A percentile compares a stretch with the other conserved stretches of the same genome.
Conservation (phyloP, 2,113 vertebrate species). For the Dinomys branickii region DNA sequence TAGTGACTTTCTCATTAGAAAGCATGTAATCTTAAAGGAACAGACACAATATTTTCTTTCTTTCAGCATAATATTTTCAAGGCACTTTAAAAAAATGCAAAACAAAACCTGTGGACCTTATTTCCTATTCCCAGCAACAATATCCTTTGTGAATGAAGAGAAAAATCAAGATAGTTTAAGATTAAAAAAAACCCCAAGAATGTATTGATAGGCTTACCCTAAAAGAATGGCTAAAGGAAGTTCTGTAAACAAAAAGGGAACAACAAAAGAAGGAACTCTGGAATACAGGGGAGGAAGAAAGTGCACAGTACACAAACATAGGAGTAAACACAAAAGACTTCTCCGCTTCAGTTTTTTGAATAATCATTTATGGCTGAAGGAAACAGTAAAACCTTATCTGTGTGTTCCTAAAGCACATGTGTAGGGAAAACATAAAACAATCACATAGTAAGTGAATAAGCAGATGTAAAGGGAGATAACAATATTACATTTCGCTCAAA, state of each 20-base stretch:
- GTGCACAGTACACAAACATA: neutral
- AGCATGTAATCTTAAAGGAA: neutral
- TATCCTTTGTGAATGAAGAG: neutral
- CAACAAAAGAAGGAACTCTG: neutral
- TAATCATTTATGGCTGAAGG: neutral
- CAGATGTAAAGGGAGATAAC: neutral
- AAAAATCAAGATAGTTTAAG: conserved; percentile 25
- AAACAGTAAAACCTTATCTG: neutral
- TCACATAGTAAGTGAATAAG: neutral
- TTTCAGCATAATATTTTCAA: neutral
- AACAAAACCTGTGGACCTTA: neutral
- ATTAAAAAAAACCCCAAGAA: neutral
- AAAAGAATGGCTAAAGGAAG: neutral
- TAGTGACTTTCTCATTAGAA: neutral
- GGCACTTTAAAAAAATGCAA: neutral
- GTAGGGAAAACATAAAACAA: neutral
- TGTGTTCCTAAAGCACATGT: neutral
- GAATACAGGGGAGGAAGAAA: neutral
- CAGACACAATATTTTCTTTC: neutral
- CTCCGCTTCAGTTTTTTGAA: neutral
- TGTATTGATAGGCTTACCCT: neutral
- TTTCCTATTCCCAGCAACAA: neutral
- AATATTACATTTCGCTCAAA: neutral
- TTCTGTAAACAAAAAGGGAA: conserved; percentile 18
- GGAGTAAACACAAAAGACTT: neutral